These are phyloP conservation scores for Chrysomallon squamiferum DNA, from an alignment of 1,140 invertebrate genomes.

Conservation along the genomic window DNA sequence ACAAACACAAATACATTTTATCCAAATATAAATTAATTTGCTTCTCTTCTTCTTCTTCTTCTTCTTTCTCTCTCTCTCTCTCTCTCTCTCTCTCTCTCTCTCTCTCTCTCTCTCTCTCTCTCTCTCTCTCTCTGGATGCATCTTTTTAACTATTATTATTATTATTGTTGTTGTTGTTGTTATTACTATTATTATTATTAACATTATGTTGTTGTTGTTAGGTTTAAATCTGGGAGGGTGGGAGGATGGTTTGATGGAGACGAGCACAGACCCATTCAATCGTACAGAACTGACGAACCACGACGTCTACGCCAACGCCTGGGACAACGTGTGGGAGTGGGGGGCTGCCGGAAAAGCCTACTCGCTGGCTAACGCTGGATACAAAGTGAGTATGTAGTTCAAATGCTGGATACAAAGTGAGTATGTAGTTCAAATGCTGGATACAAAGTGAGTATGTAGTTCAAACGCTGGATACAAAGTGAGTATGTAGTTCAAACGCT, in stretches of 20 bases:
- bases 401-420: no score
- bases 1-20: background rate
- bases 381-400: slow-evolving; percentile 32
- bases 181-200: no score
- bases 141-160: no score
- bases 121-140: no score
- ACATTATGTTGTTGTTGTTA: no score
- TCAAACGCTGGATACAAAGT: no score
- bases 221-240: slow-evolving; percentile 37
- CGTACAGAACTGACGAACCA: slow-evolving; percentile 4
- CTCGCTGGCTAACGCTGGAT: slow-evolving; percentile 41
- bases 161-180: no score
- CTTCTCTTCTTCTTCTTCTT: background rate
- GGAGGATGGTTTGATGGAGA: slow-evolving; percentile 51
- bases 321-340: slow-evolving; percentile 54
- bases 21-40: no score
- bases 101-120: slow-evolving; percentile 4
- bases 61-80: slow-evolving; percentile 1
- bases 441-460: no score
- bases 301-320: slow-evolving; percentile 28
- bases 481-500: no score
- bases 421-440: no score
- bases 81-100: background rate
- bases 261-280: slow-evolving; percentile 24
- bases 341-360: slow-evolving; percentile 34